A percentile compares a stretch with the other conserved stretches of the same genome.
Conservation (phyloP, 2,888 invertebrate species). For the Nebria salina region DNA sequence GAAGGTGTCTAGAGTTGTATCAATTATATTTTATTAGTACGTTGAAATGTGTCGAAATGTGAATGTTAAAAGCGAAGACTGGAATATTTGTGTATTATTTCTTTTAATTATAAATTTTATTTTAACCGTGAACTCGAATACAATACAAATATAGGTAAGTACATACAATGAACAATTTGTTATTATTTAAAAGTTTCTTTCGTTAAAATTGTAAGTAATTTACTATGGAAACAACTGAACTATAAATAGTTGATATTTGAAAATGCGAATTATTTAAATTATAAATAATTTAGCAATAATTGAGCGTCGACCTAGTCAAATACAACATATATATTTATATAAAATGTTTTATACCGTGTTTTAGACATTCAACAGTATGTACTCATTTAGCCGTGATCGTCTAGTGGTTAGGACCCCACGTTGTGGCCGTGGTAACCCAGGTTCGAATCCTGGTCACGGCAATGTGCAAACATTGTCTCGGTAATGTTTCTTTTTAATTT, state of each 20-base stretch:
- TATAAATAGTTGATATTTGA: too few species aligned
- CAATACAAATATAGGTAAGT: too few species aligned
- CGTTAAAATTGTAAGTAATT: too few species aligned
- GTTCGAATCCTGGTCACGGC: slow-evolving; percentile 1
- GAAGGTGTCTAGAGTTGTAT: background rate
- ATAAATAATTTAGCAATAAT: background rate
- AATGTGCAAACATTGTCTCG: background rate
- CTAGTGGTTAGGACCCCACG: slow-evolving; percentile 1
- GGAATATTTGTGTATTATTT: too few species aligned
- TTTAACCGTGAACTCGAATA: too few species aligned
- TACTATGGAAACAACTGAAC: too few species aligned
- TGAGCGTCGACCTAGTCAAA: background rate
- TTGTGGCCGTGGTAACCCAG: slow-evolving; percentile 1
- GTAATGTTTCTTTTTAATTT: background rate
- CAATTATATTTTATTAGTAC: background rate
- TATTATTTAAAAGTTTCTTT: too few species aligned
- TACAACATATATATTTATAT: background rate
- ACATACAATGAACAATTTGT: too few species aligned
- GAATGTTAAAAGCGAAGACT: background rate
- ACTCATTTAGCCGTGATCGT: background rate
- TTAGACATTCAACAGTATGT: slow-evolving; percentile 1
- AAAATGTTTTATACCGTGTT: background rate
- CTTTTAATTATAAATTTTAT: too few species aligned
- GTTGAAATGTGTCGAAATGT: background rate
- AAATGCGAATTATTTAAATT: too few species aligned